Evolutionary conservation across 1,140 invertebrate genomes (phyloP).

Genomic region (Lerema accius): DNA sequence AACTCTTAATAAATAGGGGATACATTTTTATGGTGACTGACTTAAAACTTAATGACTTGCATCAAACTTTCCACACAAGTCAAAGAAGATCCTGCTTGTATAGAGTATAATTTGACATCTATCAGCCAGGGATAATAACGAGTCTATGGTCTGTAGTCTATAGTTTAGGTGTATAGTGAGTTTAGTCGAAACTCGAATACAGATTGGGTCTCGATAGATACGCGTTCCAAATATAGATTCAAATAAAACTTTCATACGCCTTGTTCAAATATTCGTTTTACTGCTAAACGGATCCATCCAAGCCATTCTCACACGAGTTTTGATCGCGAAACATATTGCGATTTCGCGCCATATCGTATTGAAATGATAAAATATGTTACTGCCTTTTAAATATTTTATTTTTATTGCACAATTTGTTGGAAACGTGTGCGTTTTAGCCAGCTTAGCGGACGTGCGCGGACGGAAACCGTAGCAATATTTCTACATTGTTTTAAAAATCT

Average conservation of each 20-base stretch:
- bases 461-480: conserved; percentile 20
- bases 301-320: conserved; percentile 12
- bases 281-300: conserved; percentile 12
- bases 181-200: too few relatives aligned
- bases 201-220: too few relatives aligned
- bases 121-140: too few relatives aligned
- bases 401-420: conserved; percentile 33
- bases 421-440: conserved; percentile 31
- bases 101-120: too few relatives aligned
- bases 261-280: conserved; percentile 9
- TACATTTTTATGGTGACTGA: too few relatives aligned
- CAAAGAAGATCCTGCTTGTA: too few relatives aligned
- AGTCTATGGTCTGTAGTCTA: too few relatives aligned
- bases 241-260: not conserved
- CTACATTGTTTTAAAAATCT: conserved; percentile 34
- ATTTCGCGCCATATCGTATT: conserved; percentile 20
- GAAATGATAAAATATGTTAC: conserved; percentile 30
- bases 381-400: conserved; percentile 30
- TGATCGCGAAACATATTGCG: conserved; percentile 8
- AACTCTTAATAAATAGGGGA: too few relatives aligned
- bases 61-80: too few relatives aligned
- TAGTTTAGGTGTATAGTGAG: too few relatives aligned
- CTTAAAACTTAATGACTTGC: too few relatives aligned
- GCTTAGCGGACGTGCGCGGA: conserved; percentile 30
- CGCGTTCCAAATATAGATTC: not conserved